Conservation (phyloP, 2,113 vertebrate genomes). For the Mus musculus region GRCm39 chr9:84964501-84965000, state of each 20-base stretch:
- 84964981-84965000: not conserved
- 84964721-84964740: not conserved
- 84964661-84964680: not conserved
- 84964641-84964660: not conserved
- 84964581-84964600: not conserved
- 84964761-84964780: not conserved
- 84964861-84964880: not conserved
- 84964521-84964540: no score
- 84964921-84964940: not conserved
- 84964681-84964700: not conserved
- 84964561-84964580: not conserved
- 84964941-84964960: not conserved
- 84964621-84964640: not conserved
- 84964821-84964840: not conserved
- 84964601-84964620: not conserved
- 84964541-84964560: fast-evolving
- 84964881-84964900: not conserved
- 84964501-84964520: fast-evolving
- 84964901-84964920: not conserved
- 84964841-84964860: not conserved
- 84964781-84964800: not conserved
- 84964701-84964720: not conserved
- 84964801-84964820: not conserved
- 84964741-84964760: not conserved
- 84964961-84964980: not conserved